Conservation (phyloP, 2,797 vertebrate species). For the Salmo trutta region DNA sequence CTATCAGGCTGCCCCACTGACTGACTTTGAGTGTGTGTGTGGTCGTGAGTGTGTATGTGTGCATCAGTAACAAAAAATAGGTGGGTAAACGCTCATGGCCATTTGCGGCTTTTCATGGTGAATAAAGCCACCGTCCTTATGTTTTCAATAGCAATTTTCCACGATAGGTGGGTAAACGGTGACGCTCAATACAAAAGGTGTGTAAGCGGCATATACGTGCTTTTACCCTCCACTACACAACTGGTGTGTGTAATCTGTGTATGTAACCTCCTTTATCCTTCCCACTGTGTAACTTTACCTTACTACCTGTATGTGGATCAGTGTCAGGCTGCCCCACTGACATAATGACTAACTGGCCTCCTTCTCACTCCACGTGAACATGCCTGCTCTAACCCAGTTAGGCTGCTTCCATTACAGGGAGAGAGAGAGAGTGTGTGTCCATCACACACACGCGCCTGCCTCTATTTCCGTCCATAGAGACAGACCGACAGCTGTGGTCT, state of each 20-base stretch:
- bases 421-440: neutral
- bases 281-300: neutral
- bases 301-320: neutral
- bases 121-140: no score
- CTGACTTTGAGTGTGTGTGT: no score
- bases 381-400: neutral
- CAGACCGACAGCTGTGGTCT: slow-evolving; percentile 31
- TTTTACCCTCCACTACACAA: no score
- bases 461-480: slow-evolving; percentile 20
- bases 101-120: no score
- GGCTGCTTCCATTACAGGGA: neutral
- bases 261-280: neutral
- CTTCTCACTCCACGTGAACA: neutral
- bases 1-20: no score
- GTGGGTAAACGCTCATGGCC: no score
- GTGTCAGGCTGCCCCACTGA: neutral
- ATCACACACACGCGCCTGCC: neutral
- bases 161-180: no score
- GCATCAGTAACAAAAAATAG: no score
- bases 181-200: no score
- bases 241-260: neutral
- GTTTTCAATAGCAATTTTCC: no score
- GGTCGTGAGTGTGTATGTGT: no score
- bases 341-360: neutral
- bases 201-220: no score